A percentile compares a stretch with the other conserved stretches of the same genome.
Conservation (phyloP, 2,888 invertebrate genomes). For the Byasa hedistus region DNA sequence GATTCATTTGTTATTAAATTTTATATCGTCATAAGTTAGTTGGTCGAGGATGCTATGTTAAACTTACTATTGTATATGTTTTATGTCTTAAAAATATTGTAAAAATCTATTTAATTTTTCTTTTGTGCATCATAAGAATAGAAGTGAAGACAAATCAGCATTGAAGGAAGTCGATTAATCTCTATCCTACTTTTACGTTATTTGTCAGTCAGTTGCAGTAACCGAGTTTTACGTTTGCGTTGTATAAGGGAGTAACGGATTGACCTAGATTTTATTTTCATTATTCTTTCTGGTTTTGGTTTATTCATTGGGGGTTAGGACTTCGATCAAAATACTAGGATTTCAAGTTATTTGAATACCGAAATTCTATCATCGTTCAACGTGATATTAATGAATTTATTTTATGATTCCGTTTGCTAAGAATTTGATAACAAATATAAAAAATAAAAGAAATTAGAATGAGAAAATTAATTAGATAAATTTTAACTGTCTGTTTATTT, state of each 20-base stretch:
- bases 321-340: slow-evolving; percentile 11
- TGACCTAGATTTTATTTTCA: slow-evolving; percentile 26
- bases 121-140: background rate
- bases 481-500: too few relatives aligned
- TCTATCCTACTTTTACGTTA: slow-evolving; percentile 28
- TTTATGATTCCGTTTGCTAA: too few relatives aligned
- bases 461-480: too few relatives aligned
- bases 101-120: background rate
- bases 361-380: background rate
- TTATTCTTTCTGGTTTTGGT: slow-evolving; percentile 20
- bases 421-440: too few relatives aligned
- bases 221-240: slow-evolving; percentile 25
- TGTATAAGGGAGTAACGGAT: slow-evolving; percentile 20
- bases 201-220: slow-evolving; percentile 28
- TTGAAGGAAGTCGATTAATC: slow-evolving; percentile 18
- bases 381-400: too few relatives aligned
- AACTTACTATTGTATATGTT: too few relatives aligned
- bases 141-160: slow-evolving; percentile 20
- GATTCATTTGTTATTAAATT: too few relatives aligned
- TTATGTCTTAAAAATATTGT: too few relatives aligned
- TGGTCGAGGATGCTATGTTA: too few relatives aligned
- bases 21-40: too few relatives aligned
- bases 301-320: slow-evolving; percentile 10
- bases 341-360: background rate
- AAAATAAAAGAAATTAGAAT: too few relatives aligned